Percentiles rank a stretch among this genome's conserved stretches.
These are phyloP conservation scores for Catostylus mosaicus DNA, from an alignment of 30 jellyfish, hydroid and myxozoan genomes.

Conservation along the genomic window DNA sequence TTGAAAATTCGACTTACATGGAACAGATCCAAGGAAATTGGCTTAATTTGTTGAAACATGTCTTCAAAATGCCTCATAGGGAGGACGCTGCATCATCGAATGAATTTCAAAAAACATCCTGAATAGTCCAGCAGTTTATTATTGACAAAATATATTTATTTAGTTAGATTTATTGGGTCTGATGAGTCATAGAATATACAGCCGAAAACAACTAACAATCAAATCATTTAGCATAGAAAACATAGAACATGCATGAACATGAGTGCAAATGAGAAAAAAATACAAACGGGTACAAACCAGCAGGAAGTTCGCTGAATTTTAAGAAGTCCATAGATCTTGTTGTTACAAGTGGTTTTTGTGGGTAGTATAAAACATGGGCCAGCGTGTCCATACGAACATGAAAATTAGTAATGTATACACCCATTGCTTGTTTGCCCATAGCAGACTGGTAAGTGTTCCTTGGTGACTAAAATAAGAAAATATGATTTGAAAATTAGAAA, in stretches of 20 bases:
- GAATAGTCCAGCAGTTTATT: no score
- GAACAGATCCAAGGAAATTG: neutral
- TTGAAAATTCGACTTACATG: neutral
- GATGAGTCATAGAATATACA: no score
- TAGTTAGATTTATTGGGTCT: no score
- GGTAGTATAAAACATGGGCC: constrained; percentile 99
- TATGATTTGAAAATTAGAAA: no score
- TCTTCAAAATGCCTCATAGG: neutral
- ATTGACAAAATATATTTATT: no score
- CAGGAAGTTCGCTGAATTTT: constrained; percentile 99
- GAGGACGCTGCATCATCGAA: neutral
- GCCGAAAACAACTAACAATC: no score
- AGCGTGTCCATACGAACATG: constrained; percentile 99
- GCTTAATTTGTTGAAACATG: neutral
- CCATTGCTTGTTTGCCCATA: constrained; percentile 99
- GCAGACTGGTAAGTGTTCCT: constrained; percentile 99
- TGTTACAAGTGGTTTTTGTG: constrained; percentile 99
- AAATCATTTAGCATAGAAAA: no score
- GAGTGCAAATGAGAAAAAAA: neutral
- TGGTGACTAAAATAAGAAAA: constrained; percentile 84
- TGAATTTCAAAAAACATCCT: no score
- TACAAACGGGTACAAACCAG: constrained; percentile 68
- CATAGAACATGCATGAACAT: no score
- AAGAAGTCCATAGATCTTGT: constrained; percentile 99
- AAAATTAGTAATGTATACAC: constrained; percentile 98